phyloP scores from a whole-genome alignment of 2,113 vertebrate species.

The Oostethus manadensis region DNA sequence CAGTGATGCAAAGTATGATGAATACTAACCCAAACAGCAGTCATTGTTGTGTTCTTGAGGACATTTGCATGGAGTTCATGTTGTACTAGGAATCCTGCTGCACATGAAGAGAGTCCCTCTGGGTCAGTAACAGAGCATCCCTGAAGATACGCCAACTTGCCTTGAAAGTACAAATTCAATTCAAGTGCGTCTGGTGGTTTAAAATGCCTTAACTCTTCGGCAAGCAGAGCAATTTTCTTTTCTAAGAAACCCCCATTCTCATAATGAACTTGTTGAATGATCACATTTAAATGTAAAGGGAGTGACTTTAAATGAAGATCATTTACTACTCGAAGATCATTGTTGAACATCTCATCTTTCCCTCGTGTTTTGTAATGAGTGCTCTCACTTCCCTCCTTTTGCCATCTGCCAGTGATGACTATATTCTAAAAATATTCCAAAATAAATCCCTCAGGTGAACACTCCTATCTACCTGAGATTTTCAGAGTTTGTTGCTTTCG shows the following conservation, averaged over 20 bases:
- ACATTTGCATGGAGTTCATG: conserved; percentile 1
- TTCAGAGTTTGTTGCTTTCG: conserved; percentile 18
- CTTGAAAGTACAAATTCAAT: conserved; percentile 30
- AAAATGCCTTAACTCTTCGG: conserved; percentile 9
- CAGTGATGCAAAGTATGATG: conserved; percentile 26
- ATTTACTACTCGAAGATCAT: background rate
- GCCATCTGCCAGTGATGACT: background rate
- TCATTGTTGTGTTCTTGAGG: background rate
- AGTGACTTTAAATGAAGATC: background rate
- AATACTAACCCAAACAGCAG: conserved; percentile 4
- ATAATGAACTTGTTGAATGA: conserved; percentile 13
- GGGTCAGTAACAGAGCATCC: conserved; percentile 6
- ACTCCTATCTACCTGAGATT: background rate
- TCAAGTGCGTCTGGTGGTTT: conserved; percentile 4
- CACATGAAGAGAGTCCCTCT: background rate
- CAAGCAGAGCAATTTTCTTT: conserved; percentile 18
- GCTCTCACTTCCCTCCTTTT: background rate
- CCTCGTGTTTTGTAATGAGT: conserved; percentile 5
- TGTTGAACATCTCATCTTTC: background rate
- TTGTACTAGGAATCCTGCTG: background rate
- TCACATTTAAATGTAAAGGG: background rate
- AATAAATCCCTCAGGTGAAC: conserved; percentile 7
- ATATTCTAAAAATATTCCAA: background rate
- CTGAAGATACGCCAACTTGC: conserved; percentile 21
- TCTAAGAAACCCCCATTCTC: background rate